Base-by-base conservation (phyloP, 2,888 invertebrate genomes). In the Pterobdella sp. region DNA sequence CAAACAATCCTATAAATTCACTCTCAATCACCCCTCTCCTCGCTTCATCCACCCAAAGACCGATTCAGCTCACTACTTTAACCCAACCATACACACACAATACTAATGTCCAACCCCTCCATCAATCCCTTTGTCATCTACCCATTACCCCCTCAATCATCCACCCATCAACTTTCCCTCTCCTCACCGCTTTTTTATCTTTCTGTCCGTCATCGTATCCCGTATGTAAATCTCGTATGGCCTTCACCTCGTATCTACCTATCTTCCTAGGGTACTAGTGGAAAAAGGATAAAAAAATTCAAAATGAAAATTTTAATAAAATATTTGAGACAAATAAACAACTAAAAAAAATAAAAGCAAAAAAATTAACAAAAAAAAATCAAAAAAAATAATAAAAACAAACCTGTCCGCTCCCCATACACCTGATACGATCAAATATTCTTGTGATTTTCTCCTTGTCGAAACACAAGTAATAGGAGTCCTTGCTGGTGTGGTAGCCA, bases 391-490 rank as follows among this genome's bases (percentile, higher is more conserved):
- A 49, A 49, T 18, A 49, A 49, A 49, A 49, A 49, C 52, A 49
- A 7, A 42, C 42, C 42, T 42, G 10, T 18, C 18, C 42, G 42
- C 10, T 42, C 42, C 42, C 69, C 26, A 69, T 49, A 1, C n/a
- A 7, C 32, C 96, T 87, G 37, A 97, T 87, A 72, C 90, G 86
- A 7, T 90, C 86, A 83, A 97, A 97, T 82, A 97, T 91, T 73
- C 83, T 84, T 77, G 87, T 87, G 71, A 92, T 90, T 14, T 86
- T 86, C 0, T 85, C 83, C 0, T 88, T 87, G 34, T 94, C 90
- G 80, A 91, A 87, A 82, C 94, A 93, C 75, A 93, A 87, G 85
- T 89, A 94, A 84, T 98, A 99, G 0, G 92, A 92, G 84, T 93
- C 93, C 76, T 89, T 87, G 7, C 90, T 89, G 36, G 92, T 87